Base-by-base conservation (phyloP, 2,888 invertebrate genomes). In the Cremastinae sp. region DNA sequence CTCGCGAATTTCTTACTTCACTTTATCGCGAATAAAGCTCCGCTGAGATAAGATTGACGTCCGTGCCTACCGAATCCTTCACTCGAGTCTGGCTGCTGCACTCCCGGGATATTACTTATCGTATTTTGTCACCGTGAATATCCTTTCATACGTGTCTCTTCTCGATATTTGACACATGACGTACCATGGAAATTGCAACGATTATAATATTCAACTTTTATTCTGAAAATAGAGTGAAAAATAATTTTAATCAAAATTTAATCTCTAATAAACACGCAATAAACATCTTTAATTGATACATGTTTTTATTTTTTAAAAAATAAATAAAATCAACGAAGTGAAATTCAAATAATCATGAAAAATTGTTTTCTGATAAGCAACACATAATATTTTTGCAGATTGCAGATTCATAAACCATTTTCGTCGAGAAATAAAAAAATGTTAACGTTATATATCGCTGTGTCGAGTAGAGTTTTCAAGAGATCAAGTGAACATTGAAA, bases 1-100 rank as follows among this genome's bases (percentile, higher is more conserved):
- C 47, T 34, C 18, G 8, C 65, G 20, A 66, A 10, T 49, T 65
- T 56, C 65, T 72, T 59, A 45, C 75, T 54, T 34, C 43, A 38
- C 58, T 65, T 65, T 65, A 70, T 70, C 49, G 59, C 10, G 56
- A 45, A 61, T 49, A 49, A 64, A 66, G 61, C 56, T 36, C 18
- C 41, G 28, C 22, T n/a, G 38, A 43, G 45, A 65, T 34, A 58
- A 70, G 38, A 38, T 58, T 18, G 58, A 68, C 34, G 5, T 22
- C 10, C 7, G 45, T 41, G n/a, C 1, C 22, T 58, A 45, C 34
- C 68, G 22, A 58, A 68, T 58, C 58, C 38, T 36, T 20, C 14
- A 22, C 34, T 34, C 20, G n/a, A 22, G 18, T 47, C 14, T 20
- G 3, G 8, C 20, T 10, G 20, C 8, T 45, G 38, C 41, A 28